Evolutionary conservation across 1,140 invertebrate species (phyloP), one percentile per base, ranked within the genome.

Genomic region (Drosophila fuyamai): DNA sequence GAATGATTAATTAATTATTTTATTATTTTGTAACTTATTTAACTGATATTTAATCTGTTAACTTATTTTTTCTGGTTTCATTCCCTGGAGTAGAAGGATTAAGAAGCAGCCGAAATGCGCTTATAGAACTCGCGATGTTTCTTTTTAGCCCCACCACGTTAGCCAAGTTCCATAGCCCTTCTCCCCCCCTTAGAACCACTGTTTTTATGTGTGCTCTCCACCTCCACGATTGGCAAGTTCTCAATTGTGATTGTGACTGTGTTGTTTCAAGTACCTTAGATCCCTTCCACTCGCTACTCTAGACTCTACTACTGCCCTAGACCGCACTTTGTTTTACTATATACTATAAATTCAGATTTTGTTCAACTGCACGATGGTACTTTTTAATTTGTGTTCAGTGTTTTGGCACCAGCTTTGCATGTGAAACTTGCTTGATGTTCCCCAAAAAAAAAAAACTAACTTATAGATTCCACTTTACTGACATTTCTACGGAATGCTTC

Each of bases 141-240:
- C 82, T 85, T 88, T 88, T 89, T 90, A 82, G 79, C 59, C 43
- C 57, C 58, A 63, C 35, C 68, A 68, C 38, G 65, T 68, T 81
- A 84, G 76, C 67, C 83, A 66, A 66, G 72, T 71, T 71, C 62
- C 60, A 61, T 89, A 90, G 84, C 51, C 71, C 70, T 61, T 47
- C 47, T 59, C 60, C 61, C 44, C 60, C 71, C 65, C 36, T 81
- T 88, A 86, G 63, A 59, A 68, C 74, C 47, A 86, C 75, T 61
- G 63, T 71, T 71, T 71, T 61, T 78, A 65, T 81, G 62, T 75
- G 79, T 78, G 82, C 78, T 79, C 70, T 54, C 46, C 68, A 72
- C 65, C 58, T 68, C 59, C 81, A 77, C 79, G 62, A 86, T 86
- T 86, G 83, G 79, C 83, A 88, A 88, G 83, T 88, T 88, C 79